Base-by-base conservation (phyloP, 2,888 invertebrate genomes). In the Hyles lineata region DNA sequence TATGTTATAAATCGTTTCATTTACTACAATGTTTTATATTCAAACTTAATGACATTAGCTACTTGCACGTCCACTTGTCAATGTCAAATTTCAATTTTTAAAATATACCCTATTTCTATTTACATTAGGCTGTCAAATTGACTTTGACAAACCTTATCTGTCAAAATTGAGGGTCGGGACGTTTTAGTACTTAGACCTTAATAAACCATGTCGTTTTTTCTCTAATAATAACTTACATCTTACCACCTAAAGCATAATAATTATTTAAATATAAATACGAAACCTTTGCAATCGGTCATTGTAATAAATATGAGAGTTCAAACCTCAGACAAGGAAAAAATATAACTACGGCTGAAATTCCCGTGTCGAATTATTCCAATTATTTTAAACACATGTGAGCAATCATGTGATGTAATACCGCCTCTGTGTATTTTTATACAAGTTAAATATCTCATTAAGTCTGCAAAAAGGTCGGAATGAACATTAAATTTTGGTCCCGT, bases 281-380 rank as follows among this genome's bases (percentile, higher is more conserved):
- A 32, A 35, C 9, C 35, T 61, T 61, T 25, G n/a, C 62, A 62
- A 35, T 32, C n/a, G 4, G 9, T 19, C 61, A 32, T 62, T 35
- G 35, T 62, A 62, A 32, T 32, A 63, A n/a, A 9, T 35, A 35
- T 5, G 63, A 63, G 3, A n/a, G 32, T 62, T 11, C n/a, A 63
- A 63, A 43, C 21, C 35, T 21, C 63, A 67, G 67, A 43, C 43
- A 43, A 21, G 23, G 23, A 23, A 67, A 50, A 43, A 67, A 50
- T 2, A 43, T 15, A 43, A 63, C 63, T 43, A 11, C n/a, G 63
- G 35, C 21, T 11, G 35, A 32, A 35, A n/a, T 43, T n/a, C 62
- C 5, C 63, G 63, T 63, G 63, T 63, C 63, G 63, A 63, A 43
- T 63, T 43, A 63, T n/a, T 43, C 23, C 67, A 67, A 67, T 67